Evolutionary conservation across 2,888 invertebrate species (phyloP), one percentile per base, ranked within the genome.

Genomic region (Capitulum mitella): DNA sequence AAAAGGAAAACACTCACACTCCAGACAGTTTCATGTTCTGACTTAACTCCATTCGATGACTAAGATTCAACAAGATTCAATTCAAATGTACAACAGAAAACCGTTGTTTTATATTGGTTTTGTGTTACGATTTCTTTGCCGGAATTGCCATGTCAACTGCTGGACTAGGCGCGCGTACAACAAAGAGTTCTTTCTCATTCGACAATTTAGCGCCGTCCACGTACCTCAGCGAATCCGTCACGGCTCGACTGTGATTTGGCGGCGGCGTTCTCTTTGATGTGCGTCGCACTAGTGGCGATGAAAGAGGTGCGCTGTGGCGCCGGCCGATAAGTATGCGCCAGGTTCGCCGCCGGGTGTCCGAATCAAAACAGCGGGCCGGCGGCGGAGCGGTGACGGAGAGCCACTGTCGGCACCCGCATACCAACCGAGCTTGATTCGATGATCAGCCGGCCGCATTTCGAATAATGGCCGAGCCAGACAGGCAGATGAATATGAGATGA

Each of bases 291-390:
- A 16, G 34, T 29, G 19, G 64, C 64, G 64, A 64, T 64, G 64
- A 64, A 64, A 64, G 64, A 32, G 64, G 64, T 29, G 34, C 22
- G 51, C 16, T 22, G 51, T 6, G 51, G 8, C 51, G 51, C 19
- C 64, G 34, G 64, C 64, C 64, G 16, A 64, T 64, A 64, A 64
- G 64, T 64, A 64, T 64, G 64, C 64, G 64, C 34, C 64, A 19
- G 34, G 32, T 34, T 64, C 34, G 32, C 34, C 64, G 32, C 64
- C 64, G 64, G 19, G 34, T 64, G 64, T 34, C 34, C 19, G 64
- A 64, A 64, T 64, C 64, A 64, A 64, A 64, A 64, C 64, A 64
- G 64, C 64, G 64, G 34, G 64, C 32, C 29, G 34, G 64, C 64
- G 64, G 34, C 34, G 34, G 10, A 5, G 29, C 10, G 64, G 19